Evolutionary conservation across 2,888 invertebrate genomes (phyloP).

Genomic region (Venustoraphidia nigricollis): DNA sequence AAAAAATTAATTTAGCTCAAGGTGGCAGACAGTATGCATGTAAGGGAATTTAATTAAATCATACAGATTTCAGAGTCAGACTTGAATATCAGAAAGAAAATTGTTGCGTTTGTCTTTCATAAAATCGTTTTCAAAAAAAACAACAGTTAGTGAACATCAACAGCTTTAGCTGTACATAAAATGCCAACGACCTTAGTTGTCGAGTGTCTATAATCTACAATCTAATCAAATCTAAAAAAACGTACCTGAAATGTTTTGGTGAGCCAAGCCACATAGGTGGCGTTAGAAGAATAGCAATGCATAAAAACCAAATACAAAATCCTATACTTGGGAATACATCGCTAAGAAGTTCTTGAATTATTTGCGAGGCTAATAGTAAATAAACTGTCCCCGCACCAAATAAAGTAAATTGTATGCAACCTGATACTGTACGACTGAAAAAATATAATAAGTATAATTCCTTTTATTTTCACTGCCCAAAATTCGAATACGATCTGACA

Average conservation of each 20-base stretch:
- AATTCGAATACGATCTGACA: background rate
- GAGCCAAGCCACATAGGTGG: constrained; percentile 51
- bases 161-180: too few species aligned
- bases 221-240: constrained; percentile 6
- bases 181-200: too few species aligned
- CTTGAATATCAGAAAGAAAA: too few species aligned
- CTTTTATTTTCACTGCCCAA: background rate
- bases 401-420: constrained; percentile 43
- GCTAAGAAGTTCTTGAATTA: constrained; percentile 39
- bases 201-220: too few species aligned
- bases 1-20: constrained; percentile 10
- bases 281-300: constrained; percentile 40
- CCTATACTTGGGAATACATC: constrained; percentile 32
- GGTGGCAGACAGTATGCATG: too few species aligned
- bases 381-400: constrained; percentile 54
- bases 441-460: constrained; percentile 6
- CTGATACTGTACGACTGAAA: constrained; percentile 34
- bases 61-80: too few species aligned
- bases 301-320: constrained; percentile 46
- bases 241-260: constrained; percentile 58
- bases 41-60: too few species aligned
- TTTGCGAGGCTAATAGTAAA: constrained; percentile 46
- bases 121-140: too few species aligned
- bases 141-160: too few species aligned
- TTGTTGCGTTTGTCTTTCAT: too few species aligned